Evolutionary conservation across 2,797 vertebrate species (phyloP), one percentile per base, ranked within the genome.

Genomic region (Pseudochirops cupreus): DNA sequence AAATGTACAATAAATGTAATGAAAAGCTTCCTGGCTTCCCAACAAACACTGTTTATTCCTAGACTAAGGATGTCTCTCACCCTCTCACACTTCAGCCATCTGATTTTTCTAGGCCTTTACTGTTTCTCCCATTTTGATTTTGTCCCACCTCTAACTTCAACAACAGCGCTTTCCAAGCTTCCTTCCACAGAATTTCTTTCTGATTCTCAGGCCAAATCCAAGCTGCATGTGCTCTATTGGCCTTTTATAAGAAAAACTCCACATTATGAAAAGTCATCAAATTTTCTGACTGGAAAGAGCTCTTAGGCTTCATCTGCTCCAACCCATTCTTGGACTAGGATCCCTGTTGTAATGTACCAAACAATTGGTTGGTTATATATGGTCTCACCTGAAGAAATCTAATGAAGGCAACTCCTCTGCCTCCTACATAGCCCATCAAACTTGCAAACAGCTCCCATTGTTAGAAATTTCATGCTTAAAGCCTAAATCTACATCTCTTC

Each of bases 101-200:
- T 91, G 56, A n/a, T 93, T 39, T 90, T 94, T 26, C 62, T 91
- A 56, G 12, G 21, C 91, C 31, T 94, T n/a, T 24, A 29, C 28
- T 29, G 92, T 93, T 92, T 91, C 93, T 52, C 53, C 28, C 16
- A 18, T 33, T 31, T 52, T 13, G 53, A 39, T n/a, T 95, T 92
- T 46, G 92, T 91, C 74, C 46, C 57, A 33, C 28, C 21, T 39
- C 16, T 56, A 50, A 31, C 50, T 91, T 33, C 46, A 94, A 28
- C 14, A n/a, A 59, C 52, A 59, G 39, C 29, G 93, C 91, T 58
- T 56, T 92, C n/a, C 58, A 90, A 82, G 1, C 3, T 7, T 94
- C 93, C 53, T 91, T 95, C 57, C 39, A 92, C 94, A 55, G 50
- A 91, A 92, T 92, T 95, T 56, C 26, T 39, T 97, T 97, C 50